Percentiles rank a stretch among this genome's conserved stretches.
phyloP scores from a whole-genome alignment of 2,113 vertebrate species.

The Trichechus manatus region DNA sequence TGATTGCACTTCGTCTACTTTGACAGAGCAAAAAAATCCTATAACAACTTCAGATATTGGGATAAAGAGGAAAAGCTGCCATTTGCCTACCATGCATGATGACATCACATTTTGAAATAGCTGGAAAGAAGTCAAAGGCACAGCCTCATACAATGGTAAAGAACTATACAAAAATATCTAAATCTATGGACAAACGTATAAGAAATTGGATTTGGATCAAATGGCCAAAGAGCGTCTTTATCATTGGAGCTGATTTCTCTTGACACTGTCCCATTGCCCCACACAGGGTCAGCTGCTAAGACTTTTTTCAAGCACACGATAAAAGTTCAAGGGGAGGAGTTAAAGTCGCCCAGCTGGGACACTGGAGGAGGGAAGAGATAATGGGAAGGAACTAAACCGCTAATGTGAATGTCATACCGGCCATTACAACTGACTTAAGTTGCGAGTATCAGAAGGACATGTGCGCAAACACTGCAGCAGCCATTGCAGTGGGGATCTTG shows the following conservation, averaged over 20 bases:
- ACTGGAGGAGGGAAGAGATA: background rate
- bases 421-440: background rate
- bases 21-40: background rate
- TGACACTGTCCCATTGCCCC: background rate
- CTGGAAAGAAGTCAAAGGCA: background rate
- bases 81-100: background rate
- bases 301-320: background rate
- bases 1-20: background rate
- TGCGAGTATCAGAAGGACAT: background rate
- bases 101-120: background rate
- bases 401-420: background rate
- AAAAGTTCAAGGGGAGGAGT: background rate
- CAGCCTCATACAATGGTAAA: background rate
- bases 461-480: accelerated
- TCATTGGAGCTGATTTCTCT: background rate
- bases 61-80: background rate
- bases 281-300: background rate
- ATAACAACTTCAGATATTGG: background rate
- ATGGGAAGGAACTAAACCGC: background rate
- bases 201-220: background rate
- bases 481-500: background rate
- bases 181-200: background rate
- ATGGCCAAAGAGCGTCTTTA: background rate
- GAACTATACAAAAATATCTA: background rate
- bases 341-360: background rate